Evolutionary conservation across 2,888 invertebrate genomes (phyloP).

Genomic region (Portevinia maculata): DNA sequence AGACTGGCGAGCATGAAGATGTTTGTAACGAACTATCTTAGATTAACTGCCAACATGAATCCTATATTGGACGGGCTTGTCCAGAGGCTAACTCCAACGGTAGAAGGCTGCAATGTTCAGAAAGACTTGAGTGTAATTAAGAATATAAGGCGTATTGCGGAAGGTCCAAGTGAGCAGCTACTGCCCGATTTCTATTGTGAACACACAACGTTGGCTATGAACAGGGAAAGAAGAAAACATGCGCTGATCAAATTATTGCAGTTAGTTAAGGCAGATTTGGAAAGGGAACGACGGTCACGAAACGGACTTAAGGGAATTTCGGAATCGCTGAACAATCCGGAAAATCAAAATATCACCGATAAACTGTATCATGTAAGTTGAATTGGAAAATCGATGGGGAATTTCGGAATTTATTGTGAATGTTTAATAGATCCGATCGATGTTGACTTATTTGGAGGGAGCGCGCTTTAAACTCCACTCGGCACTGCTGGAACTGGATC

Average conservation of each 20-base stretch:
- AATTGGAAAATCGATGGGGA: neutral
- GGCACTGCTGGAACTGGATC: slow-evolving; percentile 92
- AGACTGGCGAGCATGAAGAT: slow-evolving; percentile 91
- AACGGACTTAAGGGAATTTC: slow-evolving; percentile 95
- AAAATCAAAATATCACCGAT: slow-evolving; percentile 95
- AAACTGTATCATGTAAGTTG: slow-evolving; percentile 94
- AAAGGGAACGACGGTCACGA: slow-evolving; percentile 94
- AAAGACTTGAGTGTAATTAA: slow-evolving; percentile 82
- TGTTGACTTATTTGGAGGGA: slow-evolving; percentile 96
- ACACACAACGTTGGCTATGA: slow-evolving; percentile 96
- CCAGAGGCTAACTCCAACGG: slow-evolving; percentile 79
- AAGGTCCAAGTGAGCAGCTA: slow-evolving; percentile 90
- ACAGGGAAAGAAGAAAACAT: slow-evolving; percentile 93
- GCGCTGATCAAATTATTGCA: slow-evolving; percentile 93
- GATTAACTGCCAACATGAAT: slow-evolving; percentile 88
- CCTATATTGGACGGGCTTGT: slow-evolving; percentile 89
- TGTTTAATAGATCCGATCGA: slow-evolving; percentile 92
- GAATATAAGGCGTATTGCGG: slow-evolving; percentile 82
- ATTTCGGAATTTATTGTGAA: neutral
- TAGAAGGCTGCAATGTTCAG: slow-evolving; percentile 81
- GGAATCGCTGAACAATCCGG: slow-evolving; percentile 94
- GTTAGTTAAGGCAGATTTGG: slow-evolving; percentile 93
- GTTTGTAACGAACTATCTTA: slow-evolving; percentile 86
- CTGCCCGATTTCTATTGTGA: slow-evolving; percentile 98
- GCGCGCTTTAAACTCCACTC: slow-evolving; percentile 94